Evolutionary conservation across 2,113 vertebrate genomes (phyloP).

Genomic region (Pontoporia blainvillei): DNA sequence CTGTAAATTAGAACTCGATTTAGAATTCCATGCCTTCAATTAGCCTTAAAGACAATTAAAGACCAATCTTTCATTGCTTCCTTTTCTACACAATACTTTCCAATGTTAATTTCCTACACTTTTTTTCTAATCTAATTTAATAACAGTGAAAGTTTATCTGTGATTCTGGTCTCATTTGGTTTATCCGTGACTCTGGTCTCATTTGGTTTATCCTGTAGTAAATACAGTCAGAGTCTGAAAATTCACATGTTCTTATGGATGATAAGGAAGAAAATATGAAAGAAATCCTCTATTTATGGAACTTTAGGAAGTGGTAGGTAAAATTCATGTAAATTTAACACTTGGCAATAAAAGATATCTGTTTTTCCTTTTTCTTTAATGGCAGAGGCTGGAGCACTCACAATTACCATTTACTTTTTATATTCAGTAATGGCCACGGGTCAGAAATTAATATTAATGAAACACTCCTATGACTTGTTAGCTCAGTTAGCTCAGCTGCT

Average conservation of each 20-base stretch:
- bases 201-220: not conserved
- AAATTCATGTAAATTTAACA: not conserved
- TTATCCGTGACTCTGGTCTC: not conserved
- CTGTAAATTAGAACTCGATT: slow-evolving; percentile 74
- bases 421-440: not conserved
- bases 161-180: not conserved
- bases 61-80: slow-evolving; percentile 64
- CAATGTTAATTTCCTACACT: not conserved
- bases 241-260: not conserved
- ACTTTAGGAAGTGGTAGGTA: not conserved
- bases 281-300: not conserved
- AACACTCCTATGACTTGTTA: not conserved
- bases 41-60: slow-evolving; percentile 72
- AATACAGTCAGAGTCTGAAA: not conserved
- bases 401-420: not conserved
- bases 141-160: not conserved
- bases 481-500: not conserved
- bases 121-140: not conserved
- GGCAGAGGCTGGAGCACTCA: not conserved
- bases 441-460: not conserved
- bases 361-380: not conserved
- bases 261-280: not conserved
- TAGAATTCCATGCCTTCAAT: slow-evolving; percentile 71
- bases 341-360: not conserved
- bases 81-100: slow-evolving; percentile 65